These are phyloP conservation scores for Microcebus murinus DNA, from an alignment of 2,113 vertebrate species.

Conservation along the genomic window DNA sequence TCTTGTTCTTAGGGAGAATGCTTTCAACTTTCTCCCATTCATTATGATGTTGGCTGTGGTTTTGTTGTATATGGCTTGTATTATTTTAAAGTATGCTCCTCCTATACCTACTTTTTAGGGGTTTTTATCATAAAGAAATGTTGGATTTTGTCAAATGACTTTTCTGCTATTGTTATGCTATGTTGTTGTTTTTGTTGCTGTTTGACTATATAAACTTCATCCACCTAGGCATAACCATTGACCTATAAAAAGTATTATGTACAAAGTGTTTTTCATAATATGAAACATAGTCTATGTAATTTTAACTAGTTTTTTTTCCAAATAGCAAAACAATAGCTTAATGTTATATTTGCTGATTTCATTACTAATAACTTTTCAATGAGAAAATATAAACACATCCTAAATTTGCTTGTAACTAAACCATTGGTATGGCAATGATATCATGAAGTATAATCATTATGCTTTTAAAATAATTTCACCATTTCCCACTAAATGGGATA, in stretches of 20 bases:
- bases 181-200: background rate
- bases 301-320: background rate
- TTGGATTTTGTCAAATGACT: background rate
- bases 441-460: constrained; percentile 60
- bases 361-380: constrained; percentile 50
- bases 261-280: background rate
- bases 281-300: background rate
- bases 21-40: too few species aligned
- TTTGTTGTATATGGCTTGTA: too few species aligned
- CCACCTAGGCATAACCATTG: background rate
- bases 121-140: too few species aligned
- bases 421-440: constrained; percentile 73
- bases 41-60: too few species aligned
- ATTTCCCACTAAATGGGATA: constrained; percentile 70
- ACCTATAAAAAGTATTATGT: background rate
- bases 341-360: constrained; percentile 42
- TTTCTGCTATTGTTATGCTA: background rate
- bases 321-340: constrained; percentile 53
- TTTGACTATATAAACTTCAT: background rate
- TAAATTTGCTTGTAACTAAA: constrained; percentile 57
- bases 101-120: too few species aligned
- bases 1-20: too few species aligned
- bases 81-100: too few species aligned
- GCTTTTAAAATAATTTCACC: constrained; percentile 64
- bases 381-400: constrained; percentile 59